Evolutionary conservation across 1,140 invertebrate genomes (phyloP).

Genomic region (Penaeus chinensis): DNA sequence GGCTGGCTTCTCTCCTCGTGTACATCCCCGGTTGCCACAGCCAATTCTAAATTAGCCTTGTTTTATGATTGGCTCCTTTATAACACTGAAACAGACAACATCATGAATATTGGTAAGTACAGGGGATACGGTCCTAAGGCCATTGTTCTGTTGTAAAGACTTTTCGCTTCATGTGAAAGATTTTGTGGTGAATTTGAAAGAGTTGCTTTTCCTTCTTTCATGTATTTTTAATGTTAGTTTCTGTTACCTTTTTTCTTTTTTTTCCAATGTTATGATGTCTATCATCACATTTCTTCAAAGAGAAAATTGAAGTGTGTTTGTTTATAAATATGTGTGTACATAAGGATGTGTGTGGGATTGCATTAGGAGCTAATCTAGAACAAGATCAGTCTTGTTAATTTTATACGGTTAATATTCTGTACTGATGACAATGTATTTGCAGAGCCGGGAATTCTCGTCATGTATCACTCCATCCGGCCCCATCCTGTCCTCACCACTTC

Average conservation of each 20-base stretch:
- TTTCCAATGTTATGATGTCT: conserved; percentile 62
- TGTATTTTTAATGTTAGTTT: too few relatives aligned
- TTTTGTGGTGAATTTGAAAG: too few relatives aligned
- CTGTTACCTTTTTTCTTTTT: too few relatives aligned
- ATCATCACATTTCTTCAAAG: conserved; percentile 19
- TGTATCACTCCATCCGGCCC: conserved; percentile 96
- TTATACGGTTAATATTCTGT: conserved; percentile 27
- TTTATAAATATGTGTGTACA: not conserved
- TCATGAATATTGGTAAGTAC: conserved; percentile 90
- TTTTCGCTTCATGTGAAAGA: too few relatives aligned
- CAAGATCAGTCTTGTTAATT: conserved; percentile 19
- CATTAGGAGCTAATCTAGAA: not conserved
- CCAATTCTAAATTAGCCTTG: conserved; percentile 94
- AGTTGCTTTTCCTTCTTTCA: too few relatives aligned
- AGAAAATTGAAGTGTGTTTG: not conserved
- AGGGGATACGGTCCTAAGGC: conserved; percentile 66
- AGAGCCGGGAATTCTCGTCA: conserved; percentile 97
- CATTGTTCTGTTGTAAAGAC: not conserved
- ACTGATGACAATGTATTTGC: conserved; percentile 64
- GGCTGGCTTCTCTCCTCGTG: conserved; percentile 97
- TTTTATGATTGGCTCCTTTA: conserved; percentile 99
- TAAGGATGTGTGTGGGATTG: not conserved
- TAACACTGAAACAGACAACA: conserved; percentile 95
- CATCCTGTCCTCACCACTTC: conserved; percentile 96
- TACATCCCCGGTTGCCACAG: conserved; percentile 91